Conservation (phyloP, 2,113 vertebrate species). For the Gobiocypris rarus region DNA sequence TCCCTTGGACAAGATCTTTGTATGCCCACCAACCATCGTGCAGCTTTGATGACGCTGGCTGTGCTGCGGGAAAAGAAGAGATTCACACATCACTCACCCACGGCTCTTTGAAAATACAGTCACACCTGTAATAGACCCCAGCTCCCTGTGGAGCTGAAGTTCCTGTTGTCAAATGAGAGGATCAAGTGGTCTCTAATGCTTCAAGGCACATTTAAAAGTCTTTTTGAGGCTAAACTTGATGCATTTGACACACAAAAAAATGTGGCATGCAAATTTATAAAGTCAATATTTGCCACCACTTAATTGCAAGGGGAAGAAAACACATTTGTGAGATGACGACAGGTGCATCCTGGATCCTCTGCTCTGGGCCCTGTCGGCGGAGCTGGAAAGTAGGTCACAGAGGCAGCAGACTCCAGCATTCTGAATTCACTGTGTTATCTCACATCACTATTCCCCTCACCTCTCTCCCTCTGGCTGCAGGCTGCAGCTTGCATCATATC, state of each 20-base stretch:
- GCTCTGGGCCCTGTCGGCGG: conserved; percentile 9
- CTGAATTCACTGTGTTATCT: conserved; percentile 46
- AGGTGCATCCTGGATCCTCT: conserved; percentile 46
- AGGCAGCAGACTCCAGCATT: conserved; percentile 48
- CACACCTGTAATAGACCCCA: conserved; percentile 34
- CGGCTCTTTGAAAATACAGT: conserved; percentile 26
- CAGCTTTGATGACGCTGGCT: conserved; percentile 89
- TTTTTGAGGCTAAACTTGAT: background rate
- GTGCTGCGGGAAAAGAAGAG: conserved; percentile 73
- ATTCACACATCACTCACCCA: conserved; percentile 29
- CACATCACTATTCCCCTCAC: conserved; percentile 53
- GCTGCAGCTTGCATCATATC: conserved; percentile 33
- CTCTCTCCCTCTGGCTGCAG: conserved; percentile 47
- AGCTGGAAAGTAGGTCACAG: conserved; percentile 51
- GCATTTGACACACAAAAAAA: background rate
- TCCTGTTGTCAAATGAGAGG: conserved; percentile 14
- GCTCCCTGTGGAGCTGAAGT: background rate
- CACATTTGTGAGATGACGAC: conserved; percentile 5
- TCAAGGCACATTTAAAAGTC: background rate
- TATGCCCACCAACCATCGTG: conserved; percentile 93
- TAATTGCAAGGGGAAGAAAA: conserved; percentile 6
- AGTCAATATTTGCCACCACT: background rate
- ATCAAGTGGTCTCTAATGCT: conserved; percentile 17
- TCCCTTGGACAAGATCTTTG: conserved; percentile 89
- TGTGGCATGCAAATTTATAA: background rate